These are phyloP conservation scores for Pocillopora damicornis DNA, from an alignment of 64 coral and sea anemone species.

Conservation along the genomic window DNA sequence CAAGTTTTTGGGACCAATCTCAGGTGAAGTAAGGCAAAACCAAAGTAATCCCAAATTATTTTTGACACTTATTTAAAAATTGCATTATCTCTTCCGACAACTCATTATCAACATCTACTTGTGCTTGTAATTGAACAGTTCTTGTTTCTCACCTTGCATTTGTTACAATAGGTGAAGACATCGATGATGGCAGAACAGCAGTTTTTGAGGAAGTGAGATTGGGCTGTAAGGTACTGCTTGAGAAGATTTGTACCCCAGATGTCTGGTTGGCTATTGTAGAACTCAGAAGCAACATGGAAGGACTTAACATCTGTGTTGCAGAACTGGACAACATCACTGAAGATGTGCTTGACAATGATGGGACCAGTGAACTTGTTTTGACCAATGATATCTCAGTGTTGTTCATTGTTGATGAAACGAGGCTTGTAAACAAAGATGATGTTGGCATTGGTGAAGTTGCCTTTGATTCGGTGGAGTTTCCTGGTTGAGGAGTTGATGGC, in stretches of 20 bases:
- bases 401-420: not conserved
- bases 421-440: not conserved
- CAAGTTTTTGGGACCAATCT: too few species aligned
- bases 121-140: too few species aligned
- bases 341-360: not conserved
- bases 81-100: too few species aligned
- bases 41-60: too few species aligned
- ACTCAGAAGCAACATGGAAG: not conserved
- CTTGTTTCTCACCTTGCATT: constrained; percentile 29
- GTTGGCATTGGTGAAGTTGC: not conserved
- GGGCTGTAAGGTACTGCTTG: not conserved
- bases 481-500: not conserved
- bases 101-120: too few species aligned
- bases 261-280: not conserved
- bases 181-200: constrained; percentile 1
- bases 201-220: not conserved
- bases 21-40: too few species aligned
- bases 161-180: constrained; percentile 35
- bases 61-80: too few species aligned
- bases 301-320: not conserved
- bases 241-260: not conserved
- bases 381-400: not conserved
- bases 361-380: not conserved
- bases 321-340: not conserved
- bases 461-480: not conserved